Evolutionary conservation across 1,140 invertebrate species (phyloP), one percentile per base, ranked within the genome.

Genomic region (Chrysomallon squamiferum): DNA sequence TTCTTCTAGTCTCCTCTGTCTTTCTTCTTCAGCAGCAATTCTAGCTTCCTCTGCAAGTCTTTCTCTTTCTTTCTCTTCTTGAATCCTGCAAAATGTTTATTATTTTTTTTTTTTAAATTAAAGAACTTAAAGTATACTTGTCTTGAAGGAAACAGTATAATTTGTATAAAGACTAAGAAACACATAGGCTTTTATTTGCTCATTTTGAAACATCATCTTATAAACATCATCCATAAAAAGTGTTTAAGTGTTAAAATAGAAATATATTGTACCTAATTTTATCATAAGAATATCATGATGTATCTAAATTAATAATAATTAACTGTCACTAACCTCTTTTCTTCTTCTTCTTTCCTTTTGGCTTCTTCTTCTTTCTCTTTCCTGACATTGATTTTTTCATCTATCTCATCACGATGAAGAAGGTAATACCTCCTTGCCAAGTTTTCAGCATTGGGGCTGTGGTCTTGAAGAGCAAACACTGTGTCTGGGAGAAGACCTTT

Each of bases 401-500:
- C 81, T 35, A 84, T 76, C 15, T 73, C 73, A 9, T 69, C 65
- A 47, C 71, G 76, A 57, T 84, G 81, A 30, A 78, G 45, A 9
- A 62, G 43, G 54, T 82, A 81, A 68, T 75, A 83, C 15, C 81
- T 68, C 62, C 72, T 75, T 35, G 77, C 54, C 29, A 84, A 59
- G 62, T 75, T 77, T 27, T 67, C 73, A 11, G 70, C 69, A 32
- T 79, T 72, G 13, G 80, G 76, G 33, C 65, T 77, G n/a, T 57
- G 58, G 54, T 85, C 83, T 32, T 77, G 76, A 33, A 85, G 66
- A 18, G 75, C 56, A 15, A 85, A 67, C 2, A 85, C 71, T 54
- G 83, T 79, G 68, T 85, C 84, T 5, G 82, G 82, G 25, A 83
- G 62, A 13, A 84, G 62, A 49, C 78, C 77, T 58, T 78, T 82